These are phyloP conservation scores for Pristis pectinata DNA, from an alignment of 2,797 vertebrate species.

Conservation along the genomic window DNA sequence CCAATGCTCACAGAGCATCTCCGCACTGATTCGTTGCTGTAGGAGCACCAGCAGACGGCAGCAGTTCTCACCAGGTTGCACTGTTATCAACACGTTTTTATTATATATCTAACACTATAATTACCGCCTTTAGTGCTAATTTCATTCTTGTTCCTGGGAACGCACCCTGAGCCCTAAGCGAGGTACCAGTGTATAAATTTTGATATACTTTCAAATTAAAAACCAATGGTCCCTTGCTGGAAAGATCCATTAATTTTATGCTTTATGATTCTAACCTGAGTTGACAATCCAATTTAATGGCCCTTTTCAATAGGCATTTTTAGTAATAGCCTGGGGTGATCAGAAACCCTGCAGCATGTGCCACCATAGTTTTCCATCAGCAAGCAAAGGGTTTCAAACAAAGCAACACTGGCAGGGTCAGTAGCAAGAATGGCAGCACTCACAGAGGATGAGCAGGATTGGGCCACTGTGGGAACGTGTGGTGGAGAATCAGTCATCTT, in stretches of 20 bases:
- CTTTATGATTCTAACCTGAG: neutral
- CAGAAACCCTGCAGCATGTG: neutral
- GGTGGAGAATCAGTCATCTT: slow-evolving; percentile 64
- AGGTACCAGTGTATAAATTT: neutral
- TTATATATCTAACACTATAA: too few relatives aligned
- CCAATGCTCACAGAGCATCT: too few relatives aligned
- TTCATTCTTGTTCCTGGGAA: too few relatives aligned
- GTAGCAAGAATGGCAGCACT: slow-evolving; percentile 61
- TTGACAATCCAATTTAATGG: too few relatives aligned
- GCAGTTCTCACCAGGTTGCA: too few relatives aligned
- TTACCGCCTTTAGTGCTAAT: too few relatives aligned
- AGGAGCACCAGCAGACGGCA: too few relatives aligned
- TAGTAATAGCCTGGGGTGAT: neutral
- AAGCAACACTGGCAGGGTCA: slow-evolving; percentile 48
- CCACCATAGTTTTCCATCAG: slow-evolving; percentile 28
- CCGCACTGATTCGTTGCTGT: too few relatives aligned
- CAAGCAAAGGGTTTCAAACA: slow-evolving; percentile 58
- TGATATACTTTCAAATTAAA: neutral
- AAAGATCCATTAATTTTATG: neutral
- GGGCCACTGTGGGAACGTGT: slow-evolving; percentile 61
- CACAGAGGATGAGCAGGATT: slow-evolving; percentile 66
- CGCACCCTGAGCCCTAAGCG: too few relatives aligned
- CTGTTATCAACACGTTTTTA: too few relatives aligned
- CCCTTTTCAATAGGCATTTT: slow-evolving; percentile 4
- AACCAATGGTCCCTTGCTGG: neutral